Conservation (phyloP, 2,888 invertebrate genomes). For the Drosophila fungiperda region DNA sequence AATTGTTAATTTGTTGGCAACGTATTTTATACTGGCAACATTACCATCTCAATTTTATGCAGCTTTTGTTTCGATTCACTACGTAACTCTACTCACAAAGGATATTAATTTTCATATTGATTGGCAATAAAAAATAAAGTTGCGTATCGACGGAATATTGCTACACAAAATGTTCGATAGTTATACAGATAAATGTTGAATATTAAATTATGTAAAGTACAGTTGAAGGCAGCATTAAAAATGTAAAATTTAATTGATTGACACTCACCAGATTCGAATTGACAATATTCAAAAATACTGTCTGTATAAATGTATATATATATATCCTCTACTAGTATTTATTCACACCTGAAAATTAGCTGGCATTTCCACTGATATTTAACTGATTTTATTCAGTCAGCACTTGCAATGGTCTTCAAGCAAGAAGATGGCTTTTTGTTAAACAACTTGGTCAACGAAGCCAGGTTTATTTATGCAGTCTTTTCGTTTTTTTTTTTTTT, state of each 20-base stretch:
- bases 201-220: not conserved
- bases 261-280: not conserved
- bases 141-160: not conserved
- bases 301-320: too few species aligned
- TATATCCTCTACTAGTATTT: not conserved
- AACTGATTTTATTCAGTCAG: not conserved
- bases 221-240: not conserved
- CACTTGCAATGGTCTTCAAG: not conserved
- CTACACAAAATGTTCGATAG: not conserved
- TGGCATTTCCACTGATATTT: conserved; percentile 5
- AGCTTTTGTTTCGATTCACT: not conserved
- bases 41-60: not conserved
- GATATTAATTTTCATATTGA: not conserved
- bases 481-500: not conserved
- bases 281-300: not conserved
- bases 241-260: not conserved
- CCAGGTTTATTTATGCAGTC: conserved; percentile 1
- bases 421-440: not conserved
- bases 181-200: not conserved
- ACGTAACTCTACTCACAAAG: not conserved
- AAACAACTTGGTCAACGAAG: not conserved
- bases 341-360: conserved; percentile 43
- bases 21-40: conserved; percentile 29
- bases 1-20: conserved; percentile 41
- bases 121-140: not conserved